Evolutionary conservation across 2,797 vertebrate species (phyloP), one percentile per base, ranked within the genome.

Genomic region (Hemitrygon akajei): DNA sequence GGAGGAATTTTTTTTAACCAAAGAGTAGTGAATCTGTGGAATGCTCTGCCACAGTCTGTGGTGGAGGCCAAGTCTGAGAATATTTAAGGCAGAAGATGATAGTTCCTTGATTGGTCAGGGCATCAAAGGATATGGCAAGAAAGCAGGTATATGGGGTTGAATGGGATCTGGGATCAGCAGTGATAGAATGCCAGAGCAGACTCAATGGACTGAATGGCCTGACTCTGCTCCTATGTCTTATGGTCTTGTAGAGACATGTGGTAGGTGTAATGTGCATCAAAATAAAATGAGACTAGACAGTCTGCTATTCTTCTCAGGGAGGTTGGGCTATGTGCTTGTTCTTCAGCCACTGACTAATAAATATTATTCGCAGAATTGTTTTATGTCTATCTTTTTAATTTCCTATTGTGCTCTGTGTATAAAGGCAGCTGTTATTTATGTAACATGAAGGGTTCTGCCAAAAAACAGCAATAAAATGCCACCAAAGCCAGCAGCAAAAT

Each of bases 371-470:
- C 34, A 63, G 9, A 66, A n/a, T 3, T 89, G 60, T 89, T 89
- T 34, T 89, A 69, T 69, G 86, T 66, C 86, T 89, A 60, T 18
- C 30, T 34, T 69, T 69, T 20, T 20, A 34, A 73, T 69, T 89
- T 89, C 86, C 86, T 89, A 60, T 89, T 34, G 86, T 20, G n/a
- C n/a, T 66, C 86, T 89, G 60, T 2, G 34, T n/a, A 89, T 69
- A 37, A 89, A 89, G 86, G 86, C 86, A 89, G 60, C 60, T 89
- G 86, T 89, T 89, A 60, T 89, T 89, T 69, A 34, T 89, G 60
- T 69, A 86, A 86, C 3, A 37, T 69, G 16, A 37, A 63, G 86
- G 86, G 63, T 66, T 34, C 18, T 89, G 86, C 86, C 18, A 89
- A 69, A 69, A 66, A 89, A 86, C 82, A 86, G 58, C 80, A 60